Evolutionary conservation across 2,888 invertebrate species (phyloP), one percentile per base, ranked within the genome.

Genomic region (Agrilus biguttatus): DNA sequence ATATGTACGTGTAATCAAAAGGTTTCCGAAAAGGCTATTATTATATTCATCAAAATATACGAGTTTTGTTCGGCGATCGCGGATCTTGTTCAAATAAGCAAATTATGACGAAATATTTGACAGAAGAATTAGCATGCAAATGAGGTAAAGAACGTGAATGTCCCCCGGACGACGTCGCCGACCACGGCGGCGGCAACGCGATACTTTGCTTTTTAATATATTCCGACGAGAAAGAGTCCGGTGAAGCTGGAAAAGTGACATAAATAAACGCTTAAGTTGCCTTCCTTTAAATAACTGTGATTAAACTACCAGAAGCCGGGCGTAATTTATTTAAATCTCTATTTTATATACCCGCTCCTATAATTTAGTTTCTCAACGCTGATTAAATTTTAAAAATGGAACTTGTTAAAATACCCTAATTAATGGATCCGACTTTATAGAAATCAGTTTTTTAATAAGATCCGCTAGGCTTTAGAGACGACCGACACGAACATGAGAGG

Each of bases 221-320:
- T 47, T 44, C 44, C 44, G 42, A 42, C 34, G 28, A 28, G 37
- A 33, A 36, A 33, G 42, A 47, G 42, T 45, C 45, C 45, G 47
- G 48, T 43, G 47, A 43, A 48, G 45, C 48, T 45, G 45, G 45
- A 41, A 40, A 45, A 41, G 40, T 36, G 37, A 47, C 41, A 48
- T 48, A 48, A 48, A 48, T 48, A 45, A 48, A 36, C 40, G 43
- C 48, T 45, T 48, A 48, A 48, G 48, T 48, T 48, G 48, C 46
- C 48, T 42, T 43, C 43, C 42, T 47, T 44, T 45, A 45, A 45
- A 45, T 48, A 43, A 38, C 41, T 39, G 46, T 48, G 47, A 48
- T 48, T 48, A 48, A 48, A 46, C 46, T 45, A 44, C 46, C 48
- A 48, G 48, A 48, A 48, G 48, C 48, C 47, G 47, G 38, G 37